Conservation (phyloP, 2,888 invertebrate species). For the Nephrotoma guestfalica region DNA sequence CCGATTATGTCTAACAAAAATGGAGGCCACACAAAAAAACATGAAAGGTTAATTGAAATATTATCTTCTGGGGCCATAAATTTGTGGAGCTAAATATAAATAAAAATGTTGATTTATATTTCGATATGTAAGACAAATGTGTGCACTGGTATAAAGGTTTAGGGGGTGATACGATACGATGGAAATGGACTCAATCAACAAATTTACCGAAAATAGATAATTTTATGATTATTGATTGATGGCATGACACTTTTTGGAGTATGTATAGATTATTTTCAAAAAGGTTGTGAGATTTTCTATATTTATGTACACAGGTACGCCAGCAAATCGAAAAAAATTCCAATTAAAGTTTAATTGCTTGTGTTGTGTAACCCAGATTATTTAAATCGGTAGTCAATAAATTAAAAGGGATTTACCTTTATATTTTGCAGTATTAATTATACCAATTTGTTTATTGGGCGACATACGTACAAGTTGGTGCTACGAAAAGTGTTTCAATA, state of each 20-base stretch:
- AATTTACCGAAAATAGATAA: not conserved
- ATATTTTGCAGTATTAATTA: no score
- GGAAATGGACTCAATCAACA: not conserved
- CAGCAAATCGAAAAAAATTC: not conserved
- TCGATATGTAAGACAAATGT: not conserved
- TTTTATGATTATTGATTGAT: not conserved
- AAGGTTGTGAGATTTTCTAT: not conserved
- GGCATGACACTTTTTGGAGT: not conserved
- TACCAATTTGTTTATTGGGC: no score
- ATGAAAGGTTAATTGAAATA: not conserved
- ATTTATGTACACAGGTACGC: not conserved
- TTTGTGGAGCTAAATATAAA: not conserved
- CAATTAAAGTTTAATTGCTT: not conserved
- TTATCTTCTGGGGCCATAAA: not conserved
- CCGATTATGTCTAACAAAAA: not conserved
- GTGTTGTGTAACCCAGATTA: not conserved
- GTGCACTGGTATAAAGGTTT: not conserved
- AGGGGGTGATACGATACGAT: not conserved
- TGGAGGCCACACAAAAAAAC: not conserved
- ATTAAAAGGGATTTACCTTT: no score
- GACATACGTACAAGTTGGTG: no score
- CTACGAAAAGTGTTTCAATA: no score
- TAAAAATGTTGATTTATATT: not conserved
- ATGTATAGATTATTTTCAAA: not conserved
- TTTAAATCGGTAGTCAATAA: not conserved